phyloP scores from a whole-genome alignment of 2,888 invertebrate genomes.

The Erebia ligea region DNA sequence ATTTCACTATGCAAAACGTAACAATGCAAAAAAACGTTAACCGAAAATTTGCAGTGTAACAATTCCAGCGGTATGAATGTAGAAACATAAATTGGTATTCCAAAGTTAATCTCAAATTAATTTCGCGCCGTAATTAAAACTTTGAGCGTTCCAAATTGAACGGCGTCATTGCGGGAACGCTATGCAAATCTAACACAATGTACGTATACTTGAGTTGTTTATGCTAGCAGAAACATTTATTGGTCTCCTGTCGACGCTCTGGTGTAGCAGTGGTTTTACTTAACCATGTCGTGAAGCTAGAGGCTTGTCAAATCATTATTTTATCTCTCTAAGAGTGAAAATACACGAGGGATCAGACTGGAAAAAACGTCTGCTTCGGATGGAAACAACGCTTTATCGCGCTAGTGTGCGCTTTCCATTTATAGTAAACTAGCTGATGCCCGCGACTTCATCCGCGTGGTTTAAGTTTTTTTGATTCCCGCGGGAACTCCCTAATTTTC shows the following conservation, averaged over 20 bases:
- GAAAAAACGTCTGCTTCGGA: background rate
- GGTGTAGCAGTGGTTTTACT: background rate
- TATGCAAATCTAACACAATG: conserved; percentile 21
- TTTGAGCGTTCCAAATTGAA: conserved; percentile 50
- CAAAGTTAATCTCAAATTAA: conserved; percentile 59
- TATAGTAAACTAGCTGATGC: no score
- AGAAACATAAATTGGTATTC: conserved; percentile 41
- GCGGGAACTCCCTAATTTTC: no score
- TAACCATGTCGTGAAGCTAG: background rate
- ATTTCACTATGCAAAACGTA: conserved; percentile 1
- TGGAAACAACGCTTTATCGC: no score
- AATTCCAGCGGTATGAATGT: conserved; percentile 12
- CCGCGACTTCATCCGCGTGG: no score
- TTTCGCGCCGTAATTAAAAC: conserved; percentile 64
- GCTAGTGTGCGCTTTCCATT: no score
- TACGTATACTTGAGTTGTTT: conserved; percentile 10
- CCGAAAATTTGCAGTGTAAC: conserved; percentile 15
- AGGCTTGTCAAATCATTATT: no score
- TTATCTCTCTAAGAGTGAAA: no score
- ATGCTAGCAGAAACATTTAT: conserved; percentile 12
- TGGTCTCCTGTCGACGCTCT: background rate
- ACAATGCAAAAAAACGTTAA: conserved; percentile 14
- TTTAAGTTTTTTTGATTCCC: no score
- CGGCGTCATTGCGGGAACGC: conserved; percentile 28
- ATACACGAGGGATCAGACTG: no score